These are phyloP conservation scores for Clunio marinus DNA, from an alignment of 2,888 invertebrate genomes.

Conservation along the genomic window DNA sequence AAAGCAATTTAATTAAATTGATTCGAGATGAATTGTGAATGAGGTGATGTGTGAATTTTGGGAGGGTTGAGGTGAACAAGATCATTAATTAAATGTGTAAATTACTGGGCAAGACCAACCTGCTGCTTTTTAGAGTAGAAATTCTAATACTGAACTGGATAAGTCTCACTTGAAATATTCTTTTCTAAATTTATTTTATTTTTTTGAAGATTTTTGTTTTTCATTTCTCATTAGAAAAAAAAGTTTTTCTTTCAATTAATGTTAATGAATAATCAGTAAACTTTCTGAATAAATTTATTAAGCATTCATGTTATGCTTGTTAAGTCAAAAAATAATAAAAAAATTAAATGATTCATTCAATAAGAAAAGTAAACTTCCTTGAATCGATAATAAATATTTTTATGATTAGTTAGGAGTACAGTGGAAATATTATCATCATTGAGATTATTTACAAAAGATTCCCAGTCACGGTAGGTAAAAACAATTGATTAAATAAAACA, in stretches of 20 bases:
- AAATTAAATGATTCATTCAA: too few species aligned
- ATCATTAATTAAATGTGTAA: not conserved
- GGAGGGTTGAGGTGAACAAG: too few species aligned
- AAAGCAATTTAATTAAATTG: not conserved
- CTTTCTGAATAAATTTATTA: too few species aligned
- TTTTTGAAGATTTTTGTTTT: not conserved
- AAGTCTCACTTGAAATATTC: not conserved
- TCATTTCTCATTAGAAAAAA: not conserved
- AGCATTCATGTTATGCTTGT: not conserved
- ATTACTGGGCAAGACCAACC: not conserved
- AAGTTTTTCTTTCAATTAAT: not conserved
- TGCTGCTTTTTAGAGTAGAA: not conserved
- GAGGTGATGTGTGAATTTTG: too few species aligned
- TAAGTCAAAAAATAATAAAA: not conserved
- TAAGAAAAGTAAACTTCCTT: too few species aligned
- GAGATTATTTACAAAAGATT: conserved; percentile 6
- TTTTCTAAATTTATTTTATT: not conserved
- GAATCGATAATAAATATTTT: too few species aligned
- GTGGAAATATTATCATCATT: not conserved
- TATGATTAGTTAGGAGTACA: too few species aligned
- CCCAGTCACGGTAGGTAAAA: not conserved
- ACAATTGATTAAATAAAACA: not conserved
- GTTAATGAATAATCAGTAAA: too few species aligned
- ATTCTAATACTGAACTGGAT: conserved; percentile 30
- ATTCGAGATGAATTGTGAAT: not conserved